Percentiles rank a stretch among this genome's conserved stretches.
Conservation (phyloP, 2,888 invertebrate species). For the Adelphocoris suturalis region DNA sequence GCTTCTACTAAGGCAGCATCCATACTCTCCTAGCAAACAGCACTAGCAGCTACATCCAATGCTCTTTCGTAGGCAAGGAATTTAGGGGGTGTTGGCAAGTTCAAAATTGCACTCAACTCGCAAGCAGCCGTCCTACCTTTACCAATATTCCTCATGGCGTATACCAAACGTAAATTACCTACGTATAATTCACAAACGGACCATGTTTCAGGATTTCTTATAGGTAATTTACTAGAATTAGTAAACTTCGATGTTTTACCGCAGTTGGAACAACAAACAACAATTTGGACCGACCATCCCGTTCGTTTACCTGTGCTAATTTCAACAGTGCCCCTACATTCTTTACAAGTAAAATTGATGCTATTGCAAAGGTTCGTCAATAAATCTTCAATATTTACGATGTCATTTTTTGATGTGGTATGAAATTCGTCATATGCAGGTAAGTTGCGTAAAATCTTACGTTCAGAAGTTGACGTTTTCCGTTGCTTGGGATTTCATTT, state of each 20-base stretch:
- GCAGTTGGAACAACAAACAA: constrained; percentile 1
- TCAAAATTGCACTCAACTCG: constrained; percentile 63
- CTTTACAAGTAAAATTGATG: neutral
- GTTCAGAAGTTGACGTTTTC: constrained; percentile 8
- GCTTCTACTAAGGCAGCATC: constrained; percentile 67
- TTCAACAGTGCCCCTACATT: constrained; percentile 7
- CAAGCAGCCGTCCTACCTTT: constrained; percentile 51
- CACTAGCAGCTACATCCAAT: constrained; percentile 23
- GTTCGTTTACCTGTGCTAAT: neutral
- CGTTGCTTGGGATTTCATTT: constrained; percentile 15
- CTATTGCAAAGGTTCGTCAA: neutral
- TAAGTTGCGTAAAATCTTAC: neutral
- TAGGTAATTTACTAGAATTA: neutral
- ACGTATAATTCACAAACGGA: neutral
- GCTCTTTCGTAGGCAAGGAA: constrained; percentile 36
- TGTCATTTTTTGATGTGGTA: constrained; percentile 3
- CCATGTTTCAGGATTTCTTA: neutral
- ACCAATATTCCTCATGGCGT: constrained; percentile 63
- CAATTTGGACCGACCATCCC: constrained; percentile 20
- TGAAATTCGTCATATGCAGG: neutral
- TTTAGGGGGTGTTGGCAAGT: constrained; percentile 64
- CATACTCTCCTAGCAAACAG: constrained; percentile 61
- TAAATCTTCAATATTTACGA: neutral
- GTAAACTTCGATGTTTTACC: constrained; percentile 16
- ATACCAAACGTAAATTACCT: constrained; percentile 69